These are phyloP conservation scores for Phasianus colchicus DNA, from an alignment of 2,113 vertebrate genomes.

Conservation along the genomic window DNA sequence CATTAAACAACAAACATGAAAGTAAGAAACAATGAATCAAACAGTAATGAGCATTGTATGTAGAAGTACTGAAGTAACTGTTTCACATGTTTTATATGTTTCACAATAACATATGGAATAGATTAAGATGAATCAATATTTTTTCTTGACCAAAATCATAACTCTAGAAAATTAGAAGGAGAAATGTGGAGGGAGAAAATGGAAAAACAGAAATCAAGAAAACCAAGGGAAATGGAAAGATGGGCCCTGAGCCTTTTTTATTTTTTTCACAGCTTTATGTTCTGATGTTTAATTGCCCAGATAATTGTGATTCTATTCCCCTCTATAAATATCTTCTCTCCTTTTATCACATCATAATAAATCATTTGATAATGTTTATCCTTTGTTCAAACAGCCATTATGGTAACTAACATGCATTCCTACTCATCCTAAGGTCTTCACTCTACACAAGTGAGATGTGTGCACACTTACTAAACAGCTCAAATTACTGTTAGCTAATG, in stretches of 20 bases:
- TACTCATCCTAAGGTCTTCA: not conserved
- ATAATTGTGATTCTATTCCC: conserved; percentile 51
- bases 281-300: conserved; percentile 64
- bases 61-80: conserved; percentile 9
- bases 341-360: conserved; percentile 61
- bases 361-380: conserved; percentile 51
- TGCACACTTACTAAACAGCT: not conserved
- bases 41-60: not conserved
- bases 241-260: not conserved
- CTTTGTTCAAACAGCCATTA: conserved; percentile 62
- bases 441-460: not conserved
- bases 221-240: conserved; percentile 33
- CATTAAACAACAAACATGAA: not conserved
- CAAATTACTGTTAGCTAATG: not conserved
- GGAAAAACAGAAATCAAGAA: conserved; percentile 32
- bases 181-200: not conserved
- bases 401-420: conserved; percentile 46
- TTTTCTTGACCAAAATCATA: conserved; percentile 10
- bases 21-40: not conserved
- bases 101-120: conserved; percentile 3
- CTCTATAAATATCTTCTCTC: conserved; percentile 65
- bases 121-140: not conserved
- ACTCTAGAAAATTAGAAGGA: not conserved
- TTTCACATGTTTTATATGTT: not conserved
- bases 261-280: conserved; percentile 33